Conservation (phyloP, 2,888 invertebrate genomes). For the Caenorhabditis panamensis region DNA sequence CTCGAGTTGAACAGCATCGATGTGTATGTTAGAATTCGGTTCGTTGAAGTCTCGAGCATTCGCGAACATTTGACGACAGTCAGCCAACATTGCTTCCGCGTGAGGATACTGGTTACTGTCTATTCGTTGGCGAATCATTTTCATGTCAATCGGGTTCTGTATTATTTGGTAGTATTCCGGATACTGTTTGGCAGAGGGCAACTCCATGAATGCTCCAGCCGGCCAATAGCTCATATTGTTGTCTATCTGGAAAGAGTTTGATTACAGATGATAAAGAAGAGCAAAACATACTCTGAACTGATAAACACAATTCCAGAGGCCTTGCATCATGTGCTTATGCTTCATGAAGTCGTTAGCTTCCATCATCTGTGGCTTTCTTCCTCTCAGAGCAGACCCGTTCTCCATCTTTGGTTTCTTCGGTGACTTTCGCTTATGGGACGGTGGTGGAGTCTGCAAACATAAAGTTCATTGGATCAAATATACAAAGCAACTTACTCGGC, state of each 20-base stretch:
- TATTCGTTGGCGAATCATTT: constrained; percentile 86
- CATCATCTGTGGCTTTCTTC: constrained; percentile 8
- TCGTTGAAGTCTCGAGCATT: constrained; percentile 98
- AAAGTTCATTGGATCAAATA: background rate
- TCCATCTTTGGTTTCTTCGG: constrained; percentile 61
- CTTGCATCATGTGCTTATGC: constrained; percentile 84
- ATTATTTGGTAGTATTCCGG: constrained; percentile 98
- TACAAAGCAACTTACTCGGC: background rate
- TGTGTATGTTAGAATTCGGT: constrained; percentile 91
- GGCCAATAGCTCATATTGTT: constrained; percentile 85
- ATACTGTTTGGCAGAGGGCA: constrained; percentile 94
- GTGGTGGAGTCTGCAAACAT: constrained; percentile 52
- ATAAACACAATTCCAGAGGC: constrained; percentile 86
- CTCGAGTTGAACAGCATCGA: constrained; percentile 62
- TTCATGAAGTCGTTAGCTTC: constrained; percentile 34
- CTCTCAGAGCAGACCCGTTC: constrained; percentile 16
- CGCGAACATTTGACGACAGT: constrained; percentile 89
- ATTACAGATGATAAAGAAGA: too few species aligned
- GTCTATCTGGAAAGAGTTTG: constrained; percentile 83
- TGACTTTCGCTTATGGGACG: constrained; percentile 55
- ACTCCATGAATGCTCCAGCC: constrained; percentile 94
- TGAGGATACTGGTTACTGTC: constrained; percentile 74
- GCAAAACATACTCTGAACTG: constrained; percentile 81
- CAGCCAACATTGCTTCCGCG: constrained; percentile 72
- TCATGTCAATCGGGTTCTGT: constrained; percentile 93